phyloP scores from a whole-genome alignment of 2,888 invertebrate genomes.

The Hoplodrina ambigua region DNA sequence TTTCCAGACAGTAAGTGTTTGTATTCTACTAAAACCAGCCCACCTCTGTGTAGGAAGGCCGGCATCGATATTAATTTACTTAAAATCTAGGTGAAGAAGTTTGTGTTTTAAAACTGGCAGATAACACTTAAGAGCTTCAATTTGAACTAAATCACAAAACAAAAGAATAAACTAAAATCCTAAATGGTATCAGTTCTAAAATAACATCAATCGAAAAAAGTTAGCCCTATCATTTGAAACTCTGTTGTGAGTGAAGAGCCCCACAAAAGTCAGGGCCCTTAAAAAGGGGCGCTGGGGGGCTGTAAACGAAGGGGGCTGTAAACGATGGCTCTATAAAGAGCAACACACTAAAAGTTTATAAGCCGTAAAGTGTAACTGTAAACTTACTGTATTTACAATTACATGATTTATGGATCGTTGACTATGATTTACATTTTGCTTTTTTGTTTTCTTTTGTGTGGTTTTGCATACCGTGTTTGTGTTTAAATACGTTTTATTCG shows the following conservation, averaged over 20 bases:
- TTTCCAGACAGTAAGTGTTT: neutral
- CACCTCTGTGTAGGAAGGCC: neutral
- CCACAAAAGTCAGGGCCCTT: slow-evolving; percentile 57
- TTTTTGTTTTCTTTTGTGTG: slow-evolving; percentile 12
- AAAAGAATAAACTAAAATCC: slow-evolving; percentile 24
- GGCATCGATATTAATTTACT: neutral
- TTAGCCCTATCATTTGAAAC: slow-evolving; percentile 48
- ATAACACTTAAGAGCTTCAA: neutral
- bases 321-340: slow-evolving; percentile 56
- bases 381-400: slow-evolving; percentile 68
- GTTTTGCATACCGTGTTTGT: slow-evolving; percentile 8
- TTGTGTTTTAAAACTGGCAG: neutral
- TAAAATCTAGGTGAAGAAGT: neutral
- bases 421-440: slow-evolving; percentile 48
- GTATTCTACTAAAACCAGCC: neutral
- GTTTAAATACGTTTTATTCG: neutral
- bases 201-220: slow-evolving; percentile 39
- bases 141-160: neutral
- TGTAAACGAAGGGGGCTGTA: slow-evolving; percentile 56
- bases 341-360: slow-evolving; percentile 69
- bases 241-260: slow-evolving; percentile 44
- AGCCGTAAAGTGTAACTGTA: slow-evolving; percentile 66
- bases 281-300: slow-evolving; percentile 48
- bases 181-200: slow-evolving; percentile 19
- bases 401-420: slow-evolving; percentile 60